These are phyloP conservation scores for Zaprionus gabonicus DNA, from an alignment of 1,140 invertebrate species.

Conservation along the genomic window DNA sequence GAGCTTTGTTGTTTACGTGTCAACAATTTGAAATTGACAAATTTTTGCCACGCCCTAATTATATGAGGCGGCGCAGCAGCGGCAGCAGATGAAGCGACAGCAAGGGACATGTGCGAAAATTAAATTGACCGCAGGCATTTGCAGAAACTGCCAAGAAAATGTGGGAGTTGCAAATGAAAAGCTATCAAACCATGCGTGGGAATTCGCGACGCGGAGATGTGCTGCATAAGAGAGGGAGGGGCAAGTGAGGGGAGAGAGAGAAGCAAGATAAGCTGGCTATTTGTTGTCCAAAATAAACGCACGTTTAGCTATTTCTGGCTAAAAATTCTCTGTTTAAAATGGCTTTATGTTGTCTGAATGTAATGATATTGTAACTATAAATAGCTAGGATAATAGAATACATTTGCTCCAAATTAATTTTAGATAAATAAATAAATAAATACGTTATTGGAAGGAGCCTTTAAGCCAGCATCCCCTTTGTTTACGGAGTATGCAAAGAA, in stretches of 20 bases:
- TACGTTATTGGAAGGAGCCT: not conserved
- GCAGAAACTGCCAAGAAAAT: not conserved
- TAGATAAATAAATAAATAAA: not conserved
- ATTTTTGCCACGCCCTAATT: constrained; percentile 36
- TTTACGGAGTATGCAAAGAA: not conserved
- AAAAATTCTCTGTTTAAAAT: not conserved
- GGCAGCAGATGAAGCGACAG: constrained; percentile 13
- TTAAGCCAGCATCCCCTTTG: not conserved
- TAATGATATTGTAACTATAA: not conserved
- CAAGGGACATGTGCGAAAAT: constrained; percentile 23
- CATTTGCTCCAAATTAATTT: not conserved
- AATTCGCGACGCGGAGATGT: not conserved
- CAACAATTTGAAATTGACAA: constrained; percentile 30
- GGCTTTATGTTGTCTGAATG: not conserved
- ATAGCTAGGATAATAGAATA: not conserved
- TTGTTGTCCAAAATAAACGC: not conserved
- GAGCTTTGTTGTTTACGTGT: constrained; percentile 25
- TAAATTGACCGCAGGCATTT: constrained; percentile 39
- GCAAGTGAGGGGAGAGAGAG: not conserved
- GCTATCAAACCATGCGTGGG: constrained; percentile 4
- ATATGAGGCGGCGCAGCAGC: constrained; percentile 6
- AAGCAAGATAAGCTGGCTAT: too few relatives aligned
- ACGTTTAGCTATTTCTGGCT: not conserved
- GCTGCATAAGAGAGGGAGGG: not conserved
- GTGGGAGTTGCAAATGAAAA: constrained; percentile 27